phyloP scores from a whole-genome alignment of 2,797 vertebrate genomes.

The Danio kyathit region DNA sequence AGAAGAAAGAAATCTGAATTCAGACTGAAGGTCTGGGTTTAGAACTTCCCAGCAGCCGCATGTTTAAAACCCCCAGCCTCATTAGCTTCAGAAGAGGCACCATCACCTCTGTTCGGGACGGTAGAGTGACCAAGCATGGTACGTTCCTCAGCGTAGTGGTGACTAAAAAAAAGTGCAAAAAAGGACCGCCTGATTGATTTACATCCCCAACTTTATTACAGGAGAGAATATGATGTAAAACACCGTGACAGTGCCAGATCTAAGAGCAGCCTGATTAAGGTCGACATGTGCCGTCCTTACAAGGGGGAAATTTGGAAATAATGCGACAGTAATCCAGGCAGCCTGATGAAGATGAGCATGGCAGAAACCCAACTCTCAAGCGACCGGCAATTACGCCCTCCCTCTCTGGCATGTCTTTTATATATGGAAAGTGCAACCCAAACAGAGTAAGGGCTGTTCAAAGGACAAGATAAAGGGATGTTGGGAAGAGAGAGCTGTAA shows the following conservation, averaged over 20 bases:
- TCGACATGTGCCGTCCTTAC: constrained; percentile 53
- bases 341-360: constrained; percentile 54
- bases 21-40: background rate
- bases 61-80: constrained; percentile 37
- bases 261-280: constrained; percentile 57
- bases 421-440: constrained; percentile 37
- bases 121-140: constrained; percentile 32
- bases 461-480: constrained; percentile 3
- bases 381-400: constrained; percentile 25
- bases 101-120: constrained; percentile 13
- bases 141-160: constrained; percentile 8
- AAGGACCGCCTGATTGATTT: constrained; percentile 54
- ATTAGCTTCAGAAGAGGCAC: constrained; percentile 39
- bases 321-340: constrained; percentile 53
- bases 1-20: too few relatives aligned
- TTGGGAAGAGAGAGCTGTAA: background rate
- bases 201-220: constrained; percentile 47
- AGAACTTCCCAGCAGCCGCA: constrained; percentile 2
- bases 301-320: constrained; percentile 59
- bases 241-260: constrained; percentile 49
- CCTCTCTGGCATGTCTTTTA: constrained; percentile 10
- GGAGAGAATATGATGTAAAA: constrained; percentile 50
- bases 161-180: constrained; percentile 30
- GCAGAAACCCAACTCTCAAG: constrained; percentile 42
- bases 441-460: background rate